phyloP scores from a whole-genome alignment of 2,797 vertebrate species.

The Falco concolor region DNA sequence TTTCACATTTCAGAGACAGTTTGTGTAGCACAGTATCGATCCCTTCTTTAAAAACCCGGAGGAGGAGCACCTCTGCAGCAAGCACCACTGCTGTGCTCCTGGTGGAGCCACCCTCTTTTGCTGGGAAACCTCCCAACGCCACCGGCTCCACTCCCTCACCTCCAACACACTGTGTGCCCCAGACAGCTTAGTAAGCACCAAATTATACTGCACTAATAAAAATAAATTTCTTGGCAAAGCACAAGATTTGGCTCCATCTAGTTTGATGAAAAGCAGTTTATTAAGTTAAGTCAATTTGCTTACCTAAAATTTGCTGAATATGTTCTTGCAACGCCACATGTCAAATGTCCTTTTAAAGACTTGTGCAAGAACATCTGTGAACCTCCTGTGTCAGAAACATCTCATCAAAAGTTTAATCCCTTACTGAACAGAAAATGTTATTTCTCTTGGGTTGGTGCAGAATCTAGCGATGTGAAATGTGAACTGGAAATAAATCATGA shows the following conservation, averaged over 20 bases:
- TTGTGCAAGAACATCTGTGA: background rate
- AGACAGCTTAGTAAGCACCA: background rate
- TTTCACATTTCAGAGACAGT: background rate
- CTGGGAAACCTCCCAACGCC: background rate
- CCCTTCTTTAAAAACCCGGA: background rate
- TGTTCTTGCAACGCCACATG: background rate
- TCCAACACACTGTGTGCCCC: background rate
- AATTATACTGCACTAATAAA: background rate
- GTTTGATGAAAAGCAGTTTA: background rate
- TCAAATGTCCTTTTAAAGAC: background rate
- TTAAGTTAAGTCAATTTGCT: background rate
- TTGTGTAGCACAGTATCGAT: background rate
- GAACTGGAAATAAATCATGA: background rate
- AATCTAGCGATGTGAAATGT: background rate
- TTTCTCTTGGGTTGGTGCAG: background rate
- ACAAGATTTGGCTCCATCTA: background rate
- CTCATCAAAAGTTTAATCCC: background rate
- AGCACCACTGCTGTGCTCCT: rapidly evolving
- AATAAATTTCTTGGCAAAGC: background rate
- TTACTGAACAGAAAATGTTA: background rate
- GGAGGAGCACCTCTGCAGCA: background rate
- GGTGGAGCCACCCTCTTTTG: rapidly evolving
- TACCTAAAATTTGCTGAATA: background rate
- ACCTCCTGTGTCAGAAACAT: background rate
- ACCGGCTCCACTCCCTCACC: rapidly evolving